Conservation (phyloP, 1,140 invertebrate species). For the Achroia grisella region DNA sequence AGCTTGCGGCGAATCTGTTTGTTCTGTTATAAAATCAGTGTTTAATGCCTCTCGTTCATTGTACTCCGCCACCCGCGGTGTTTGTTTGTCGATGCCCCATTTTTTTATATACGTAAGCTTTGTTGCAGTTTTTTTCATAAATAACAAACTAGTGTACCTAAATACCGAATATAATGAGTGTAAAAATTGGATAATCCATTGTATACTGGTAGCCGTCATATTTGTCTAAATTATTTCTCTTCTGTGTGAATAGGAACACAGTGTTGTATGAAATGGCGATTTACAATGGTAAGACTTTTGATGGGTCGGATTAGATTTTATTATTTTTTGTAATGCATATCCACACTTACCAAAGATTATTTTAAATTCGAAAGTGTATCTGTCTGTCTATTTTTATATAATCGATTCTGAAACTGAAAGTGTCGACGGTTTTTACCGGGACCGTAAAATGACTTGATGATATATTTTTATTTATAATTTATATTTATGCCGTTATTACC, state of each 20-base stretch:
- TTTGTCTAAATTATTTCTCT: slow-evolving; percentile 13
- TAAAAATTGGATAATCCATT: slow-evolving; percentile 20
- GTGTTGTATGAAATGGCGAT: background rate
- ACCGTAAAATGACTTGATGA: too few species aligned
- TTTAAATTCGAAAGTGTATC: too few species aligned
- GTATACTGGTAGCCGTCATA: slow-evolving; percentile 8
- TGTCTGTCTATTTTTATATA: too few species aligned
- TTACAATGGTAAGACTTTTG: background rate
- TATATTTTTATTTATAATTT: too few species aligned
- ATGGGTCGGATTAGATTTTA: slow-evolving; percentile 5
- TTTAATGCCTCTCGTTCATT: slow-evolving; percentile 4
- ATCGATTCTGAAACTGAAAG: too few species aligned
- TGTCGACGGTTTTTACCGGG: too few species aligned
- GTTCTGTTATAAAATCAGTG: background rate
- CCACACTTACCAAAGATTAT: too few species aligned
- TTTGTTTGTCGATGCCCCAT: slow-evolving; percentile 12
- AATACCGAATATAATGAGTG: slow-evolving; percentile 23
- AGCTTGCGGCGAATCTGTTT: background rate
- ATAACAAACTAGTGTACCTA: slow-evolving; percentile 1
- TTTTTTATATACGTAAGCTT: slow-evolving; percentile 8
- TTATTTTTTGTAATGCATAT: slow-evolving; percentile 5
- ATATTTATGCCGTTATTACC: too few species aligned
- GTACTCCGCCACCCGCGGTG: slow-evolving; percentile 11
- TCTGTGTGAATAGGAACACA: background rate
- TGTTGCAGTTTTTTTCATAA: slow-evolving; percentile 13